Conservation (phyloP, 2,113 vertebrate species). For the Amphiprion percula region DNA sequence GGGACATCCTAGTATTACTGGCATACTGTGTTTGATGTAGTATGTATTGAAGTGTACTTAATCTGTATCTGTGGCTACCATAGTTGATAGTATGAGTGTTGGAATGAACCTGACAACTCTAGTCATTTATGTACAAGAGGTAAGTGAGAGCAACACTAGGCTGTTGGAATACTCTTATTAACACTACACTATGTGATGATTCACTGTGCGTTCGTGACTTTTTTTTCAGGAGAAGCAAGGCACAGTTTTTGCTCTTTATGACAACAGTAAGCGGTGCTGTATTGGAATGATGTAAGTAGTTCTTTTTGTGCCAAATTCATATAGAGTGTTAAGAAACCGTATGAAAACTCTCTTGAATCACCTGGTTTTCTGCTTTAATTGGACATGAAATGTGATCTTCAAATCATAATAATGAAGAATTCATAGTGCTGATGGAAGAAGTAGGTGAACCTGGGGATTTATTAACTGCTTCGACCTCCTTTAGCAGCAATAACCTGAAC, state of each 20-base stretch:
- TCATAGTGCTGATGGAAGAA: no score
- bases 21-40: no score
- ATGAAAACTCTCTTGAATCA: neutral
- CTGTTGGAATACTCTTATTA: neutral
- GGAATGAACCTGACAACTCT: no score
- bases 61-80: no score
- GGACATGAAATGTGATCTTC: neutral
- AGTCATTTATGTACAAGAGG: neutral
- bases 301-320: neutral
- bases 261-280: conserved; percentile 71
- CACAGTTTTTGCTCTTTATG: conserved; percentile 75
- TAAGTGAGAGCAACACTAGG: neutral
- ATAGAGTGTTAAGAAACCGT: neutral
- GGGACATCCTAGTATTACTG: no score
- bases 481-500: no score
- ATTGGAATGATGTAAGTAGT: conserved; percentile 82
- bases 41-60: no score
- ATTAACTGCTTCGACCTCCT: no score
- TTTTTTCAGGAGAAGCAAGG: conserved; percentile 75
- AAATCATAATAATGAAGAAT: neutral
- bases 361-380: neutral
- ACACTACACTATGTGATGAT: neutral
- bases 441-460: no score
- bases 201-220: conserved; percentile 19
- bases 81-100: no score